These are phyloP conservation scores for Apodemia duryi DNA, from an alignment of 2,888 invertebrate species.

Conservation along the genomic window DNA sequence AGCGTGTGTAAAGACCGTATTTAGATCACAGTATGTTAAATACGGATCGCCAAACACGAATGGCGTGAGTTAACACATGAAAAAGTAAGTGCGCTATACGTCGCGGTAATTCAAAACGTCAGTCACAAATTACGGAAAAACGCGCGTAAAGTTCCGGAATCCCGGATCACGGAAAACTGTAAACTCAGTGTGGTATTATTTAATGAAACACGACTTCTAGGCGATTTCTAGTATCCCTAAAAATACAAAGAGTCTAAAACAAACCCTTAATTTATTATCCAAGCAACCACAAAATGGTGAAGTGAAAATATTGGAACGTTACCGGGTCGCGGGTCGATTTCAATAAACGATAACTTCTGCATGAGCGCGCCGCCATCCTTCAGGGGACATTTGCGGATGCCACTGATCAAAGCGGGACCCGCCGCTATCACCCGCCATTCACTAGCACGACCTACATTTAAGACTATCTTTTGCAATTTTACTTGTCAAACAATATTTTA, in stretches of 20 bases:
- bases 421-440: slow-evolving; percentile 4
- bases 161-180: too few species aligned
- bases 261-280: slow-evolving; percentile 23
- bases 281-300: slow-evolving; percentile 24
- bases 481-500: background rate
- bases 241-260: background rate
- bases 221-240: too few species aligned
- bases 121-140: too few species aligned
- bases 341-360: slow-evolving; percentile 69
- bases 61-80: too few species aligned
- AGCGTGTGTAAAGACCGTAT: too few species aligned
- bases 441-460: slow-evolving; percentile 5
- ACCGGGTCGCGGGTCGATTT: slow-evolving; percentile 49
- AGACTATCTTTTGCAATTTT: slow-evolving; percentile 6
- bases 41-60: too few species aligned
- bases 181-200: too few species aligned
- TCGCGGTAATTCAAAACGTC: too few species aligned
- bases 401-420: slow-evolving; percentile 32
- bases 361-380: slow-evolving; percentile 46
- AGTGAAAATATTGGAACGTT: slow-evolving; percentile 31
- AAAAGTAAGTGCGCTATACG: too few species aligned
- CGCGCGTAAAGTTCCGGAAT: too few species aligned
- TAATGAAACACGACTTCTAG: too few species aligned
- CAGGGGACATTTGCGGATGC: slow-evolving; percentile 40
- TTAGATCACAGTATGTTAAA: too few species aligned